Evolutionary conservation across 2,888 invertebrate genomes (phyloP), one percentile per base, ranked within the genome.

Genomic region (Azorinus chamasolen): DNA sequence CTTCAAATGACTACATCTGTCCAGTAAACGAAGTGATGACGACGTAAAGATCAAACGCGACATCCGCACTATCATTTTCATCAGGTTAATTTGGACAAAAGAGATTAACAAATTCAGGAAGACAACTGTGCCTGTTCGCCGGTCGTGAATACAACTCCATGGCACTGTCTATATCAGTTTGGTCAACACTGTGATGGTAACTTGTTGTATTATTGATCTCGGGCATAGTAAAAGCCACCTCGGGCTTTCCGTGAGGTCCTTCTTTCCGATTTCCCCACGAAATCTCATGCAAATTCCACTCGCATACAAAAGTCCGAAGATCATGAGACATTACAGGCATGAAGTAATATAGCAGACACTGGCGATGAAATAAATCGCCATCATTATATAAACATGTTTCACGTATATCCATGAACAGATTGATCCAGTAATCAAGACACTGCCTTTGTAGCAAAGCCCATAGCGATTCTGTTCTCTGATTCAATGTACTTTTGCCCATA

Each of bases 401-500:
- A 20, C 51, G n/a, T 16, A 68, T 20, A 43, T 58, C 59, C 24
- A 25, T 53, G 43, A 68, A 55, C 14, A 41, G 22, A n/a, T 39
- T 39, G 6, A 68, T 51, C 51, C 59, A 68, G 25, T 24, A 55
- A 10, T 51, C 18, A 14, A 24, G 45, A 18, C 41, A 39, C 25
- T 68, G 54, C 54, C 50, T 61, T 41, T 46, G 16, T 32, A 69
- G 46, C 16, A 43, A 53, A 20, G 20, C 18, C 69, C 69, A 69
- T 16, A 32, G 61, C 6, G 27, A 55, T 46, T 62, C 69, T 14
- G 61, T 61, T 53, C 61, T 39, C 39, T 41, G 54, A 48, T 70
- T 70, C 5, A 46, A 43, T 37, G 57, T 62, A 46, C 62, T 70
- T 50, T 55, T 62, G 22, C 70, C 70, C n/a, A 25, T 20, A 5